Evolutionary conservation across 2,113 vertebrate genomes (phyloP), one percentile per base, ranked within the genome.

Genomic region (Rostratula benghalensis): DNA sequence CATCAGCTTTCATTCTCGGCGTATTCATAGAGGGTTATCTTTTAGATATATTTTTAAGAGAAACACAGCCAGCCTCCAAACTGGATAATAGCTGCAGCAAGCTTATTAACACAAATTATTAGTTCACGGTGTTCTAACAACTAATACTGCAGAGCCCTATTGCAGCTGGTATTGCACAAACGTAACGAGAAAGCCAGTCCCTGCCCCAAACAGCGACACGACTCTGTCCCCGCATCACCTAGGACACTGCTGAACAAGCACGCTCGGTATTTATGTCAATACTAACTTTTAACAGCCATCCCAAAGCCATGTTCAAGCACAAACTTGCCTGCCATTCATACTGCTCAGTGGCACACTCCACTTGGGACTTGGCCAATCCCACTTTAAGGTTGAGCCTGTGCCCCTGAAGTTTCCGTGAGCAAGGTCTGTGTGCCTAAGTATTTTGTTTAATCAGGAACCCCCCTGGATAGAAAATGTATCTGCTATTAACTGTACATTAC

Each of bases 401-500:
- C 37, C 37, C 53, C 73, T 71, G 30, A 37, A 67, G 30, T 46
- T 57, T 64, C 59, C 4, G 1, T 41, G 21, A 75, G 39, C 45
- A 60, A 57, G 2, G 0, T 1, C 2, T 30, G 15, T n/a, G 16
- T 14, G 31, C 51, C 16, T n/a, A 25, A 54, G 27, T 41, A 48
- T 59, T 89, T 48, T 85, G 61, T 78, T 91, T 78, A 89, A 61
- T 87, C 60, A 71, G 74, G 53, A 78, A 71, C 23, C 27, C 56
- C n/a, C 30, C 67, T 80, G 82, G 20, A 59, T 12, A 83, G 41
- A 67, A 95, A 87, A 65, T 33, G 3, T 57, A 43, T 61, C 45
- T 85, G 70, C 70, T 90, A 61, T 35, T 91, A 91, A 95, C 76
- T 50, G 65, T 6, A 37, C 7, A n/a, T 65, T 91, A 57, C 21